These are phyloP conservation scores for Tachysurus fulvidraco DNA, from an alignment of 2,113 vertebrate genomes.

Conservation along the genomic window DNA sequence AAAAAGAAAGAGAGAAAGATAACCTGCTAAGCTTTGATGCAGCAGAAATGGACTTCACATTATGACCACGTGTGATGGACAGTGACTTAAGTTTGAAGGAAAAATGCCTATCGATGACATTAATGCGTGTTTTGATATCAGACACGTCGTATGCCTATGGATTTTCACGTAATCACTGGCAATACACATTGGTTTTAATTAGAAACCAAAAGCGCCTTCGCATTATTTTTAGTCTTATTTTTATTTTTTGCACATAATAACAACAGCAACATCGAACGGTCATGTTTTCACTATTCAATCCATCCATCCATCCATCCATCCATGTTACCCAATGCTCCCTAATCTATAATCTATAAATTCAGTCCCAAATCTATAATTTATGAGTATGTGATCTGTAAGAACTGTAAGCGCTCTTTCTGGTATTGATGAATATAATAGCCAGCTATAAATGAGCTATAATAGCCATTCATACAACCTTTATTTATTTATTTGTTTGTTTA, in stretches of 20 bases:
- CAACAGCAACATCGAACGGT: no score
- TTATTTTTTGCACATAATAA: not conserved
- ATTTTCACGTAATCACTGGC: not conserved
- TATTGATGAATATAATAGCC: no score
- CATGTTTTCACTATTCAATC: no score
- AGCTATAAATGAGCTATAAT: no score
- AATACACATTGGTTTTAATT: not conserved
- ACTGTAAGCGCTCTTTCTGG: no score
- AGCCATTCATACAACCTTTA: no score
- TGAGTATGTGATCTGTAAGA: no score
- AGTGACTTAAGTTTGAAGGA: not conserved
- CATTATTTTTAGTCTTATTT: no score
- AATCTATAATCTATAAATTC: no score
- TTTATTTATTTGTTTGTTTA: no score
- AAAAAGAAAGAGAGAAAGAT: conserved; percentile 43
- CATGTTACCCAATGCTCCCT: no score
- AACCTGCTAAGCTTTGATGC: conserved; percentile 57
- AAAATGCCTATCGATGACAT: not conserved
- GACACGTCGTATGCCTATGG: not conserved
- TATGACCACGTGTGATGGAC: not conserved
- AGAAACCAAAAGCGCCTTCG: not conserved
- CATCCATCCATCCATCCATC: not conserved
- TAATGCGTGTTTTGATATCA: not conserved
- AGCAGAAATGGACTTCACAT: conserved; percentile 68
- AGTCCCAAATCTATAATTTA: no score